These are phyloP conservation scores for Tokudaia tokunoshimensis DNA, from an alignment of 2,797 vertebrate species.

Conservation along the genomic window DNA sequence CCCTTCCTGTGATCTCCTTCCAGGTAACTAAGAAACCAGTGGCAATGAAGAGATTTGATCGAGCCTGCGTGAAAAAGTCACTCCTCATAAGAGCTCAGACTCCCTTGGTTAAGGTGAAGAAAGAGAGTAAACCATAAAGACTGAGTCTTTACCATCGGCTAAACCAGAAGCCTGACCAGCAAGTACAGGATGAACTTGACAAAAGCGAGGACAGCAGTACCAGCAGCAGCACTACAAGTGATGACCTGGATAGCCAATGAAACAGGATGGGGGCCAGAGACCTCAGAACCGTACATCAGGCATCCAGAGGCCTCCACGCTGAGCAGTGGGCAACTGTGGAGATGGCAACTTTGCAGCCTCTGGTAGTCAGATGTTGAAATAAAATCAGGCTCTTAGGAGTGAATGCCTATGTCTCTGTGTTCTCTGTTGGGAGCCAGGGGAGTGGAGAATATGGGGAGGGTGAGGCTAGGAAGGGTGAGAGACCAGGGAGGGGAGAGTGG, in stretches of 20 bases:
- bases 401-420: not conserved
- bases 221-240: not conserved
- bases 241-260: not conserved
- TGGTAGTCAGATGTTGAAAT: not conserved
- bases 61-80: not conserved
- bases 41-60: not conserved
- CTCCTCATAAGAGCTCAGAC: not conserved
- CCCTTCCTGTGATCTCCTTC: not conserved
- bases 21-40: not conserved
- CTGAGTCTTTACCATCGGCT: not conserved
- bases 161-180: not conserved
- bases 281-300: not conserved
- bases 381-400: not conserved
- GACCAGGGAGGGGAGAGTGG: not conserved
- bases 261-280: not conserved
- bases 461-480: too few relatives aligned
- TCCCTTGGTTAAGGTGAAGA: not conserved
- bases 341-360: not conserved
- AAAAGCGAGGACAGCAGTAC: not conserved
- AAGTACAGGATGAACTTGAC: not conserved
- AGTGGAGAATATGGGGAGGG: not conserved
- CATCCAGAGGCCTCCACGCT: not conserved
- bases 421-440: not conserved
- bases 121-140: not conserved
- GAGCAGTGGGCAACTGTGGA: not conserved